Conservation (phyloP, 37 sponge, comb jelly and placozoan genomes). For the Cladorhizidae sp. region DNA sequence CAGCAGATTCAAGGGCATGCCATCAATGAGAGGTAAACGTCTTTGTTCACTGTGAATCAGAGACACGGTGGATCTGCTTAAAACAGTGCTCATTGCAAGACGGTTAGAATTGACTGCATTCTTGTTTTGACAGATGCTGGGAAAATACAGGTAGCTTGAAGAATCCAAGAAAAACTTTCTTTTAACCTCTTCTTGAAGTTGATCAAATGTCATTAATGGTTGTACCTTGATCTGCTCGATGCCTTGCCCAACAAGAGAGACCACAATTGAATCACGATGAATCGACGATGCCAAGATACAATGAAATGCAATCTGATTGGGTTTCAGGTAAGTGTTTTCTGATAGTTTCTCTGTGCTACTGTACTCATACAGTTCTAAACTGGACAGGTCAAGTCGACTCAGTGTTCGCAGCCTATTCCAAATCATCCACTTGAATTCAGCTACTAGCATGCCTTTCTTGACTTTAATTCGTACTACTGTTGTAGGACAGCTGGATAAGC, state of each 20-base stretch:
- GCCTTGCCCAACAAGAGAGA: constrained; percentile 54
- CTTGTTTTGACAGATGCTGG: constrained; percentile 25
- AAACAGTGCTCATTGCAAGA: background rate
- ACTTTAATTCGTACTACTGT: constrained; percentile 33
- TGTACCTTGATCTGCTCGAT: constrained; percentile 32
- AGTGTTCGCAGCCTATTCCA: constrained; percentile 19
- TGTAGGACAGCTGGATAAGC: background rate
- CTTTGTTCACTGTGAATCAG: constrained; percentile 26
- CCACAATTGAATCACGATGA: background rate
- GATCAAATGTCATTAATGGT: constrained; percentile 14
- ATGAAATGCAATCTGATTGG: background rate
- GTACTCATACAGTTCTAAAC: constrained; percentile 35
- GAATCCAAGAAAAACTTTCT: constrained; percentile 23
- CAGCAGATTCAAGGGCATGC: constrained; percentile 5
- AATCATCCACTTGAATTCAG: constrained; percentile 69
- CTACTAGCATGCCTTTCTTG: constrained; percentile 25
- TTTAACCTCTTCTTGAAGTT: constrained; percentile 40
- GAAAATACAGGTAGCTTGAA: constrained; percentile 61
- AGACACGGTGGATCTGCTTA: constrained; percentile 5
- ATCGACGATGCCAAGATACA: background rate
- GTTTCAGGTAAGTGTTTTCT: background rate
- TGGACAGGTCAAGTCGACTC: constrained; percentile 5
- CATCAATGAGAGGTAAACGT: constrained; percentile 46
- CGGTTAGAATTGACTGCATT: background rate
- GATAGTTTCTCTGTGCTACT: constrained; percentile 22